Evolutionary conservation across 1,140 invertebrate species (phyloP), one percentile per base, ranked within the genome.

Genomic region (Achatina immaculata): DNA sequence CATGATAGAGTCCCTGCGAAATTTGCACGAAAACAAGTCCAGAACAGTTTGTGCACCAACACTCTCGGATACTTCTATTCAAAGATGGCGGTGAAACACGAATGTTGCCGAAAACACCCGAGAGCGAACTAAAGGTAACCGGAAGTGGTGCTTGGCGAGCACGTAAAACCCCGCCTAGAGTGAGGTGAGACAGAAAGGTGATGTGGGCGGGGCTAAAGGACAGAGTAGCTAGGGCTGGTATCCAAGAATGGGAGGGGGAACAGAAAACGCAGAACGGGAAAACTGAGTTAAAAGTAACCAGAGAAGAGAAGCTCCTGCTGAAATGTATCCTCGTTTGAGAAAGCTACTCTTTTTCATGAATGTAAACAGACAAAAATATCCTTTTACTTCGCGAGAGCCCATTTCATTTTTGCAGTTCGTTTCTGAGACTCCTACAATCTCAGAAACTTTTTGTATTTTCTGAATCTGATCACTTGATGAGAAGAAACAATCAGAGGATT

Each of bases 51-150:
- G n/a, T 34, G 24, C 2, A 9, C 4, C 55, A 62, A 24, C 1
- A 55, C 36, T 77, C 55, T 62, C 65, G 36, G 74, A 77, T 77
- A 55, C 74, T 77, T 51, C 73, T 36, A 34, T 77, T 77, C 55
- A 77, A 77, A 77, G 74, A 77, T 77, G 74, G 74, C 74, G 74
- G 74, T 77, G 74, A 77, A 77, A 65, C 51, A 77, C 74, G 74
- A 77, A 34, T 40, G 19, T 58, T 77, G 19, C 74, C 74, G 74
- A 65, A 65, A 77, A 77, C 34, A 31, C 45, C 74, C 51, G 74
- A 77, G 74, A 6, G 51, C n/a, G 72, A n/a, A 28, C 72, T 21
- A 55, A 74, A 51, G 72, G 43, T 51, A 74, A 42, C 72, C 72
- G 40, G 71, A 73, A 43, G 31, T n/a, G 6, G 38, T 21, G 72